Conservation (phyloP, 1,140 invertebrate species). For the Eulimnadia texana region DNA sequence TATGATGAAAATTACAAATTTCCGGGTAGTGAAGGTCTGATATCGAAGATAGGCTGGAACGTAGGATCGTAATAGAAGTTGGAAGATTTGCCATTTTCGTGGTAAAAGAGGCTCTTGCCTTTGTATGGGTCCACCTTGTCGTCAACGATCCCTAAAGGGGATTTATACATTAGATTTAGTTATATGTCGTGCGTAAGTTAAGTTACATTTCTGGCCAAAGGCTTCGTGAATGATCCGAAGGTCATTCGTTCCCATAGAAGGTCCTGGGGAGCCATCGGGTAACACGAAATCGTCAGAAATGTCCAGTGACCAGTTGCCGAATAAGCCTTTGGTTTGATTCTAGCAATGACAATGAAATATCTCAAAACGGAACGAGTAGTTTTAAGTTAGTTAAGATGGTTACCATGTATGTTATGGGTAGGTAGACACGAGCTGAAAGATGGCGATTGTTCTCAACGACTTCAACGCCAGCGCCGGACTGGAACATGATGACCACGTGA, state of each 20-base stretch:
- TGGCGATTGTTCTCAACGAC: conserved; percentile 78
- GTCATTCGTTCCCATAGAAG: conserved; percentile 43
- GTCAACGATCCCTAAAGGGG: conserved; percentile 54
- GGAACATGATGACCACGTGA: conserved; percentile 86
- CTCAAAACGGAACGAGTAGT: too few species aligned
- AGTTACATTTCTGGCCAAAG: conserved; percentile 53
- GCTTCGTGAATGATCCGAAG: conserved; percentile 55
- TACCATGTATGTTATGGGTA: conserved; percentile 80
- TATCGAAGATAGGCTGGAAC: conserved; percentile 52
- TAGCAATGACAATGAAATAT: conserved; percentile 28
- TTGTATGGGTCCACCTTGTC: conserved; percentile 52
- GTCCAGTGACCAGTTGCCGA: conserved; percentile 85
- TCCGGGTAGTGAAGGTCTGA: conserved; percentile 44
- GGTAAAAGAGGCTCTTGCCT: conserved; percentile 55
- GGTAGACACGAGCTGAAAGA: conserved; percentile 66
- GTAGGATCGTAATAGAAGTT: conserved; percentile 61
- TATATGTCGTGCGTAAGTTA: not conserved
- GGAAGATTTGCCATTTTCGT: conserved; percentile 61
- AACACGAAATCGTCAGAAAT: conserved; percentile 61
- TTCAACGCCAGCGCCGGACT: conserved; percentile 82
- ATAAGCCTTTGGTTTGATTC: conserved; percentile 77
- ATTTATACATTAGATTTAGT: too few species aligned
- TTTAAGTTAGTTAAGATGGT: conserved; percentile 26
- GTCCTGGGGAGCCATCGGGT: conserved; percentile 50
- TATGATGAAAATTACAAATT: conserved; percentile 38